Base-by-base conservation (phyloP, 2,113 vertebrate genomes). In the Notothenia coriiceps region DNA sequence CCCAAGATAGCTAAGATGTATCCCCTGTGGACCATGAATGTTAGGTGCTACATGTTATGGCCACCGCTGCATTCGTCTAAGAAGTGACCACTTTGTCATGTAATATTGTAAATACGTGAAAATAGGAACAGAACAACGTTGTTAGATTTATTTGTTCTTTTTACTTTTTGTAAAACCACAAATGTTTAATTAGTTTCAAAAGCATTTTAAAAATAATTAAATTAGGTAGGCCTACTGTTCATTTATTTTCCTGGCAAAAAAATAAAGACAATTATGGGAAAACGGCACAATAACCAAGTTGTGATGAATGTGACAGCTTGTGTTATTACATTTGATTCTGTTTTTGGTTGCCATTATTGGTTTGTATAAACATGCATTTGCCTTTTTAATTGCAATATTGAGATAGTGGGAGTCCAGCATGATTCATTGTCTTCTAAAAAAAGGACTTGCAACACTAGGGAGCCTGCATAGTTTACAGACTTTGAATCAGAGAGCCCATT, bases 311-410 rank as follows among this genome's bases (percentile, higher is more conserved):
- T 10, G 13, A 68, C 52, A 18, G 52, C 17, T 52, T 54, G 35
- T 7, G 14, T 80, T 88, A 85, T 88, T 86, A 74, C 77, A 78
- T 77, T 70, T 76, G 64, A 80, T 76, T 66, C 66, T 74, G 29
- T 62, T 88, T 79, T 59, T 82, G 61, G 55, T 22, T 22, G 33
- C 61, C 61, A 65, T 88, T 85, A 88, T 83, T 85, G 79, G 74
- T 84, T 87, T 87, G 35, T 40, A 83, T 55, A 77, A 70, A 64
- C 51, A 78, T 69, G 57, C 70, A 89, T 89, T 86, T 81, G 73
- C 84, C 86, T 80, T 46, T 63, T 54, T 90, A 87, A 87, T 89
- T 80, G 80, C 84, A 77, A 85, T 72, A 85, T 57, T 82, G 73
- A 81, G 40, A 86, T 72, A 61, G 56, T 64, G 63, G 70, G 70